Base-by-base conservation (phyloP, 2,113 vertebrate species). In the Ptychochromis oligacanthus region DNA sequence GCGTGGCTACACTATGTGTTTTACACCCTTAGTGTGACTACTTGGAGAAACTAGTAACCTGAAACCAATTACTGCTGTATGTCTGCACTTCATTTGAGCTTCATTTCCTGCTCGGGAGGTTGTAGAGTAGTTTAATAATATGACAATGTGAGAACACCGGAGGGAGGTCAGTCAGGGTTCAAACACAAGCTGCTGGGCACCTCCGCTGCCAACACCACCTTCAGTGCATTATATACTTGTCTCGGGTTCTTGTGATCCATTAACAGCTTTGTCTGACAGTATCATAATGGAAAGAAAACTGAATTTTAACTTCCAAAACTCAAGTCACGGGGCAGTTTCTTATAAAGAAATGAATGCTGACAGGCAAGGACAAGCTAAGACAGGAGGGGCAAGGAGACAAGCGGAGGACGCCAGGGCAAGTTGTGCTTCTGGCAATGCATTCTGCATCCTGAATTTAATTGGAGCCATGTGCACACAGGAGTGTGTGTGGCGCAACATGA, bases 351-450 rank as follows among this genome's bases (percentile, higher is more conserved):
- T 82, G 43, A 81, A 79, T n/a, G 77, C 88, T 91, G 84, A 93
- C 88, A 90, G 78, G 83, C 77, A 89, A 92, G 40, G 91, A 83
- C 93, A 88, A 86, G 92, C 81, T 58, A 34, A 91, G 89, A 89
- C 87, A 90, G 22, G 86, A 87, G 62, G 31, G 52, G 67, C 52
- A 49, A 76, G 80, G 74, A 87, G 75, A 77, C 62, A 9, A 5
- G 46, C 61, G 36, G n/a, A 46, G 65, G 55, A 78, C 67, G 81
- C 83, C 77, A 82, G 76, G 79, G 70, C 7, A 38, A 84, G 79
- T 67, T 83, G 14, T 40, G 85, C 91, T 82, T 75, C 80, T 36
- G 87, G 91, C 83, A 18, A 14, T 80, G 65, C 13, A 10, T 65
- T 80, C 65, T 79, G 10, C 74, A 67, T 86, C 83, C 85, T 78